Percentiles rank a stretch among this genome's conserved stretches.
Conservation (phyloP, 2,888 invertebrate genomes). For the Cheilosia scutellata region DNA sequence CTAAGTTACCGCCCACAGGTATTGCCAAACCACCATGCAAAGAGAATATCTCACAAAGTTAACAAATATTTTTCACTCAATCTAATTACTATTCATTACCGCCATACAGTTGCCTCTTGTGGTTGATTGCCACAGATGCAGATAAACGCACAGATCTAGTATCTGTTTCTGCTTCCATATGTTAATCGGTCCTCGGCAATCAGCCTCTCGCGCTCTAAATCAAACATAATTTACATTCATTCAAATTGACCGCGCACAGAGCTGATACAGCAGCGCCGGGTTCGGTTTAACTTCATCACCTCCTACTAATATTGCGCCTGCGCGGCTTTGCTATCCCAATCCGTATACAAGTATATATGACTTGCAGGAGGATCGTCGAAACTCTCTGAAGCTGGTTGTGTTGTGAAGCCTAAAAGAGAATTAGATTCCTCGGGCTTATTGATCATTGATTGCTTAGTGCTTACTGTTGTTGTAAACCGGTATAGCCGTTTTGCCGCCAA, state of each 20-base stretch:
- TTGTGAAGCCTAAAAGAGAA: slow-evolving; percentile 53
- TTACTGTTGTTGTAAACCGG: slow-evolving; percentile 34
- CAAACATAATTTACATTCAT: slow-evolving; percentile 73
- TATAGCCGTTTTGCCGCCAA: slow-evolving; percentile 1
- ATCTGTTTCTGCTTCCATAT: slow-evolving; percentile 48
- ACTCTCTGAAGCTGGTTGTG: slow-evolving; percentile 35
- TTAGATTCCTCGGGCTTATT: slow-evolving; percentile 74
- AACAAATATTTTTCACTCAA: slow-evolving; percentile 71
- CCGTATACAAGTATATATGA: not conserved
- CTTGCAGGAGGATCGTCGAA: slow-evolving; percentile 47
- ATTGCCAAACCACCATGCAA: slow-evolving; percentile 24
- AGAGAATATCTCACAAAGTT: slow-evolving; percentile 57
- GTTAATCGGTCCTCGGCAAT: slow-evolving; percentile 57
- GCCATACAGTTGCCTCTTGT: slow-evolving; percentile 46
- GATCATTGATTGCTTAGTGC: slow-evolving; percentile 72
- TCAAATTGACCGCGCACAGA: slow-evolving; percentile 54
- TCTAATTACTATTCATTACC: slow-evolving; percentile 74
- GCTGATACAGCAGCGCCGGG: slow-evolving; percentile 17
- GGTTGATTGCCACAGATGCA: slow-evolving; percentile 37
- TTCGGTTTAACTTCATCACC: slow-evolving; percentile 73
- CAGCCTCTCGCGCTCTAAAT: slow-evolving; percentile 58
- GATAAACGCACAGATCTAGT: not conserved
- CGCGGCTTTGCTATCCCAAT: slow-evolving; percentile 17
- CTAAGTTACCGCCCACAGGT: slow-evolving; percentile 40
- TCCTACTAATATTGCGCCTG: slow-evolving; percentile 60